Evolutionary conservation across 2,113 vertebrate species (phyloP).

Genomic region (Syngnathoides biaculeatus): DNA sequence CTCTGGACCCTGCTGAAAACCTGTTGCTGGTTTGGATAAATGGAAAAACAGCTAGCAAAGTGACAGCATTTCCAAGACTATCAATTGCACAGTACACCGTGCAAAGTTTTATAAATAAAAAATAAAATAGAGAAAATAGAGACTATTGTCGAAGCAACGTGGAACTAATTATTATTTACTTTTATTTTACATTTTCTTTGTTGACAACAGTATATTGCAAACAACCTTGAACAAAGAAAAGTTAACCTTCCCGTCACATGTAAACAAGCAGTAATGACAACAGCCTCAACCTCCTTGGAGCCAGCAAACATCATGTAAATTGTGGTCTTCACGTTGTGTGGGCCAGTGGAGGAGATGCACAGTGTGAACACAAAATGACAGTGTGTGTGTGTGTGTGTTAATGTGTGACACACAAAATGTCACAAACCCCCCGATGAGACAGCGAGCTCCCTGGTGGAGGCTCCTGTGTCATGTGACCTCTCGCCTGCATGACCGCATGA

Average conservation of each 20-base stretch:
- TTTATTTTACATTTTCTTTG: background rate
- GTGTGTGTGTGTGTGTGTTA: too few relatives aligned
- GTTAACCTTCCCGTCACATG: background rate
- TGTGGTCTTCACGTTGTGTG: constrained; percentile 13
- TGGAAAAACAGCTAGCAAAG: too few relatives aligned
- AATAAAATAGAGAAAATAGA: too few relatives aligned
- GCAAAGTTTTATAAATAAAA: too few relatives aligned
- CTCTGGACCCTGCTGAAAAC: too few relatives aligned
- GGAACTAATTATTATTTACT: too few relatives aligned
- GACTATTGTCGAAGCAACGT: too few relatives aligned
- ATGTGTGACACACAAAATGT: constrained; percentile 65
- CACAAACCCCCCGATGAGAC: constrained; percentile 55
- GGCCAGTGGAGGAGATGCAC: constrained; percentile 21
- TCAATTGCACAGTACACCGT: too few relatives aligned
- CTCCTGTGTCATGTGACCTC: constrained; percentile 43
- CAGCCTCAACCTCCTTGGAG: background rate
- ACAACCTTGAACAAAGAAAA: background rate
- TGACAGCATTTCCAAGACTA: too few relatives aligned
- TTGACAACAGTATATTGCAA: background rate
- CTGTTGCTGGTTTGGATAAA: too few relatives aligned
- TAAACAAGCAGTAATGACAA: background rate
- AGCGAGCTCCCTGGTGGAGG: constrained; percentile 48
- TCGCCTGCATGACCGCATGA: background rate
- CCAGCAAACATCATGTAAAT: background rate
- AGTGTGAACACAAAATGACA: constrained; percentile 55